Percentiles rank a stretch among this genome's conserved stretches.
These are phyloP conservation scores for Drosophila leontia DNA, from an alignment of 1,140 invertebrate species.

Conservation along the genomic window DNA sequence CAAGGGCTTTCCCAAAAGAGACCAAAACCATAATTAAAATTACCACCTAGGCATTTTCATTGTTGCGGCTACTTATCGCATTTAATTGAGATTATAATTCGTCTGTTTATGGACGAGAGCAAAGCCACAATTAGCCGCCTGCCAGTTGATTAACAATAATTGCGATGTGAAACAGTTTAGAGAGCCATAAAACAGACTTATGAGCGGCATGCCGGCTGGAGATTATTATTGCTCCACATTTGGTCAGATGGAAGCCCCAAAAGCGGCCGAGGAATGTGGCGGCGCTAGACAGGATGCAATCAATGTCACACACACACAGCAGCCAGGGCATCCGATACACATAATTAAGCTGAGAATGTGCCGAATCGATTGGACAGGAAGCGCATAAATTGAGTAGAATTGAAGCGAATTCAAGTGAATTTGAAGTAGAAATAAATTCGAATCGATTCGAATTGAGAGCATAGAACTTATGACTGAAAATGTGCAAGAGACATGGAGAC, in stretches of 20 bases:
- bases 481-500: constrained; percentile 2
- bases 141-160: constrained; percentile 55
- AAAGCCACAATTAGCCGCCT: constrained; percentile 42
- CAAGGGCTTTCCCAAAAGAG: constrained; percentile 12
- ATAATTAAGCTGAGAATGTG: constrained; percentile 51
- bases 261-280: constrained; percentile 51
- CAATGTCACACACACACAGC: constrained; percentile 41
- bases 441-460: constrained; percentile 25
- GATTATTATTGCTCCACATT: constrained; percentile 50
- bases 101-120: constrained; percentile 34
- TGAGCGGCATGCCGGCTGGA: constrained; percentile 21
- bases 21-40: constrained; percentile 6
- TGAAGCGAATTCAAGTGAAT: constrained; percentile 10
- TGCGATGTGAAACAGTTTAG: constrained; percentile 57
- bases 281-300: constrained; percentile 54
- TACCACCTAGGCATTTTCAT: constrained; percentile 41
- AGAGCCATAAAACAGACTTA: constrained; percentile 58
- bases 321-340: constrained; percentile 17
- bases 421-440: background rate
- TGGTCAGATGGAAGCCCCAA: constrained; percentile 37
- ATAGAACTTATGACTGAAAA: constrained; percentile 41
- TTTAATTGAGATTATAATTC: constrained; percentile 65
- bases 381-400: constrained; percentile 60
- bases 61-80: constrained; percentile 54
- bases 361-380: constrained; percentile 69